Evolutionary conservation across 2,113 vertebrate species (phyloP).

Genomic region (Chiloscyllium plagiosum): DNA sequence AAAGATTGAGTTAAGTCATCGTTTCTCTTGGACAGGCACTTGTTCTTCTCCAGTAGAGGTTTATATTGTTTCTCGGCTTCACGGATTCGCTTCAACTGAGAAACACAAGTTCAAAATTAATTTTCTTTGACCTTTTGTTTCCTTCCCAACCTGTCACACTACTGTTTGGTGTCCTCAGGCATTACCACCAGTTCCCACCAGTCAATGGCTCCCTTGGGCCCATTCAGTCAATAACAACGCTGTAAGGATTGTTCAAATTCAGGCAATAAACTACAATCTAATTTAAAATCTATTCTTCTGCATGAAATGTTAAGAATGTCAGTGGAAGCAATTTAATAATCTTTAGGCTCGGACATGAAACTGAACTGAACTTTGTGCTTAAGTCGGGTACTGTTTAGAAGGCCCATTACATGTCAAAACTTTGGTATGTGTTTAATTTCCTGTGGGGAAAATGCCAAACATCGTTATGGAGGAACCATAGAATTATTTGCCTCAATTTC

Average conservation of each 20-base stretch:
- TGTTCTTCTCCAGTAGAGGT: conserved; percentile 94
- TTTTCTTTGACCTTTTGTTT: conserved; percentile 28
- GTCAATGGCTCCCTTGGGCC: background rate
- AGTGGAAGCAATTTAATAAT: background rate
- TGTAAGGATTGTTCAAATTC: conserved; percentile 16
- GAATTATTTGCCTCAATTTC: background rate
- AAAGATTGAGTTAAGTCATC: conserved; percentile 86
- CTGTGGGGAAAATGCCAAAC: background rate
- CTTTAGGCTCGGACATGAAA: background rate
- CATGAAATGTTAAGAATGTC: too few relatives aligned
- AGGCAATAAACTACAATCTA: background rate
- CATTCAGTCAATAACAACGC: conserved; percentile 5
- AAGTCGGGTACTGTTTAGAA: background rate
- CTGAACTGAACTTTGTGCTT: background rate
- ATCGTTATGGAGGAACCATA: background rate
- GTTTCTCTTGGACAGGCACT: conserved; percentile 87
- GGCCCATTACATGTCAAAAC: background rate
- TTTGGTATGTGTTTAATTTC: background rate
- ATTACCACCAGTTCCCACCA: background rate
- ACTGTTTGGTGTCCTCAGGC: conserved; percentile 1
- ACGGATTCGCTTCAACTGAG: conserved; percentile 83
- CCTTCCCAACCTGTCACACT: background rate
- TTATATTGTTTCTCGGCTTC: conserved; percentile 95
- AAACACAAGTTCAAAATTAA: conserved; percentile 24
- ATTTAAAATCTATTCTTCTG: background rate